Evolutionary conservation across 1,140 invertebrate species (phyloP), one percentile per base, ranked within the genome.

Genomic region (Ceratina calcarata): DNA sequence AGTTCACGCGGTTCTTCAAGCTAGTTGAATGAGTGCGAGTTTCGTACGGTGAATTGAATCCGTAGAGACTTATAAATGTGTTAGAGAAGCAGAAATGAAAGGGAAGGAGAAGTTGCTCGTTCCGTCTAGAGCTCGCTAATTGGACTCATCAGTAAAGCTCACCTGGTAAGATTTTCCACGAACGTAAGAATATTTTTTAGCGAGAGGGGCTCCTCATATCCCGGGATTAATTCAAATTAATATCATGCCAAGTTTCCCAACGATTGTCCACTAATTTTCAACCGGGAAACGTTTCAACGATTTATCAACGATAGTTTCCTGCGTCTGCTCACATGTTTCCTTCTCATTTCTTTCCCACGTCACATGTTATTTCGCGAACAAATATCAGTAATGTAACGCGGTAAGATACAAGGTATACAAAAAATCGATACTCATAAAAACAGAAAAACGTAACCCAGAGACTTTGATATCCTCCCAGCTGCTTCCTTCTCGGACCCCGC

Each of bases 361-460:
- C 53, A 7, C 61, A 53, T 58, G 37, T 73, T 70, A 57, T 72
- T 53, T 27, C 51, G 45, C 16, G 61, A 51, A 8, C 0, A 45
- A 45, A 45, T 45, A 45, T 12, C 12, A 16, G 58, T 24, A 51
- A 24, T 71, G n/a, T 53, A 61, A 78, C 57, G 67, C 61, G n/a
- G 27, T 37, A 70, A 37, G 16, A 24, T n/a, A 24, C 24, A 18
- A 20, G 58, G 68, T 78, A 27, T 72, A 71, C 68, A 45, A 78
- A 45, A 65, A 65, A 78, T 78, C 76, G 69, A 78, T 78, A 72
- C 27, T 18, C 76, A 37, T 53, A 53, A 53, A 67, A 62, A 49
- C 57, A 81, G 78, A 82, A 87, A 78, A 72, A 87, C 82, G 82
- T 74, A 65, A 62, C 58, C 61, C 58, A 58, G 67, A 58, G 78